Conservation (phyloP, 2,888 invertebrate genomes). For the Lochmaea crataegi region DNA sequence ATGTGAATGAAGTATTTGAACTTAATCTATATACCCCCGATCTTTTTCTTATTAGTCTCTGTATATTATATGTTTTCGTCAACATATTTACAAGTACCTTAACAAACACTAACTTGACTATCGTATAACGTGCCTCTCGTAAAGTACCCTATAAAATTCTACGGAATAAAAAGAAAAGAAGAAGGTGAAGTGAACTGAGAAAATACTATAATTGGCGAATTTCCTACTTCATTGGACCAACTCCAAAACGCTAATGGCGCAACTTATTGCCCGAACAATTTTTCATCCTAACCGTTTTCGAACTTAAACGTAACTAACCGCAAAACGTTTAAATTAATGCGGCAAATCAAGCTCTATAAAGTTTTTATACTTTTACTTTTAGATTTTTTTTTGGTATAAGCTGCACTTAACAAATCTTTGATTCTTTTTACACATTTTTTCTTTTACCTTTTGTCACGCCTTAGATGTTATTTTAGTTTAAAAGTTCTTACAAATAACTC, state of each 20-base stretch:
- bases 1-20: no score
- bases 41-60: not conserved
- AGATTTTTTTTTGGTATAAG: not conserved
- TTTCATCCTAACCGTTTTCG: conserved; percentile 45
- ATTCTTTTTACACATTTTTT: no score
- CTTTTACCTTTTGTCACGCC: no score
- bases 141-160: not conserved
- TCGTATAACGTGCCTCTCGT: not conserved
- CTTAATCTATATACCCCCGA: no score
- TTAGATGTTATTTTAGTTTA: no score
- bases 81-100: not conserved
- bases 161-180: conserved; percentile 12
- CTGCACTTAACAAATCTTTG: not conserved
- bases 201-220: conserved; percentile 51
- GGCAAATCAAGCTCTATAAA: conserved; percentile 31
- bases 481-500: no score
- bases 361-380: conserved; percentile 16
- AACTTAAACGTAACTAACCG: conserved; percentile 39
- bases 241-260: conserved; percentile 50
- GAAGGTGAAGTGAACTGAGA: conserved; percentile 43
- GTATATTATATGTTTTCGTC: not conserved
- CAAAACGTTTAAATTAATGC: conserved; percentile 36
- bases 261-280: conserved; percentile 48
- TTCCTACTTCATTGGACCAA: conserved; percentile 49
- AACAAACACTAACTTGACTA: not conserved